Evolutionary conservation across 2,797 vertebrate genomes (phyloP), one percentile per base, ranked within the genome.

Genomic region (Hephaestus fuliginosus): DNA sequence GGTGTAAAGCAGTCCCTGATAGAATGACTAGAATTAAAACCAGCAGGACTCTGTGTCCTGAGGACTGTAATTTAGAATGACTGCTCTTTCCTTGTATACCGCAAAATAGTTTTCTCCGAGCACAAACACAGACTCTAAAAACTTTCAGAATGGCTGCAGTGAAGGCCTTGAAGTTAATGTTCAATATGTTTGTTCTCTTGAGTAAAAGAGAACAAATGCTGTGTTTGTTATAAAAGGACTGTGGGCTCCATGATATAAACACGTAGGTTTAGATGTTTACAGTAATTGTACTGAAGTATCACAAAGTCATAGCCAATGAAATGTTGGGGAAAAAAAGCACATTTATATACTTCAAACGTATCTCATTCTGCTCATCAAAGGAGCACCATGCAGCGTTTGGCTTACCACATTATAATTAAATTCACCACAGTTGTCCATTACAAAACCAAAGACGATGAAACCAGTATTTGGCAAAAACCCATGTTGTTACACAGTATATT

Each of bases 401-500:
- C 46, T 10, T 44, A 20, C 4, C 63, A 74, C 33, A 58, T 43
- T 28, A 20, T 7, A 53, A 72, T 74, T 73, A 46, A 43, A 67
- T 52, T 74, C 64, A 53, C 57, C 76, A 52, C 64, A 61, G 33
- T 18, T 25, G 72, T 56, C 62, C 1, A 5, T 67, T 52, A 48
- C 13, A 41, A 63, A 73, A 68, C 41, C 46, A 51, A 43, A 63
- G 55, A 72, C 62, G 49, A 64, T 61, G 20, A 60, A 74, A 71
- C 20, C 22, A 44, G 33, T 12, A 68, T 79, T 71, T 74, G 70
- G 22, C 56, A 62, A 70, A 84, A 86, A 9, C 5, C 13, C 39
- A 68, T 70, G 56, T 75, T 73, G 30, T 68, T 77, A 78, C 67
- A 53, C 57, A 61, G 58, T 80, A 70, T 69, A 36, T 80, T 87